Evolutionary conservation across 1,140 invertebrate species (phyloP).

Genomic region (Bombus sibiricus): DNA sequence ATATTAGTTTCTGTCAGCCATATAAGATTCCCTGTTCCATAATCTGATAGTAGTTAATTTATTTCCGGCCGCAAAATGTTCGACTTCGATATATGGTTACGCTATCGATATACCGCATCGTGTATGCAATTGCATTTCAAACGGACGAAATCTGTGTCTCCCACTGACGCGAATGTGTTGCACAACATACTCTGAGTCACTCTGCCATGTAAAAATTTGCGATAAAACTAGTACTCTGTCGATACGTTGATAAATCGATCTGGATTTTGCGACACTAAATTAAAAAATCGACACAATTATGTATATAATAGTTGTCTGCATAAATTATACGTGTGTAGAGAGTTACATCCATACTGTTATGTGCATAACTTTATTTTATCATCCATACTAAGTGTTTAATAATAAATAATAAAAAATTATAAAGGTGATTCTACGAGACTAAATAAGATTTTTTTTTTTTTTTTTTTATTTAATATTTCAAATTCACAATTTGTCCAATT

Average conservation of each 20-base stretch:
- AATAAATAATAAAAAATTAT: too few species aligned
- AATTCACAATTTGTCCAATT: too few species aligned
- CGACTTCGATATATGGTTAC: not conserved
- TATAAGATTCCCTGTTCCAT: constrained; percentile 2
- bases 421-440: too few species aligned
- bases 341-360: not conserved
- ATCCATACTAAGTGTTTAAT: too few species aligned
- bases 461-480: too few species aligned
- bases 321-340: not conserved
- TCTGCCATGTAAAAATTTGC: constrained; percentile 6
- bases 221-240: not conserved
- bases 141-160: constrained; percentile 18
- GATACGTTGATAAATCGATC: not conserved
- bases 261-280: not conserved
- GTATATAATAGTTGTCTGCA: not conserved
- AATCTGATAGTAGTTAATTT: constrained; percentile 28
- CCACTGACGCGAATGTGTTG: not conserved
- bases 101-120: constrained; percentile 16
- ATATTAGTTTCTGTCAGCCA: not conserved
- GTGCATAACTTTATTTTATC: too few species aligned
- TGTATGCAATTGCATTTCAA: constrained; percentile 28
- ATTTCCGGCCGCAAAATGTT: constrained; percentile 23
- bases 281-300: not conserved
- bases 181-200: not conserved
- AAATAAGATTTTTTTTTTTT: too few species aligned